Evolutionary conservation across 2,888 invertebrate genomes (phyloP).

Genomic region (Gryllus longicercus): DNA sequence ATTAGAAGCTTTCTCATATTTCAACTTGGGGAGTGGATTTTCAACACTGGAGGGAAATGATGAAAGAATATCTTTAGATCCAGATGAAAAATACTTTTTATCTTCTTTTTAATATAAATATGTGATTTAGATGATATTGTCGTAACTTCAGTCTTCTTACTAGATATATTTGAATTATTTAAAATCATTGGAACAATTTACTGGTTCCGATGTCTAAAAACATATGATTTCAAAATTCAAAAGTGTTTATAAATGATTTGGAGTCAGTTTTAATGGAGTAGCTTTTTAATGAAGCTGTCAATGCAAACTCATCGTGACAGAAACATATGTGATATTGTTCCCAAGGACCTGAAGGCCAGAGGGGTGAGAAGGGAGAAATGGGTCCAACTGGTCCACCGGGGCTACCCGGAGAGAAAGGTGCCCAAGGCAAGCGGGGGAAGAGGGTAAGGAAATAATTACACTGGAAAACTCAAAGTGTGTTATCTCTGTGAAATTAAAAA

Average conservation of each 20-base stretch:
- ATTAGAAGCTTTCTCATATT: no score
- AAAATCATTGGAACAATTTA: no score
- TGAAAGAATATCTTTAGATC: no score
- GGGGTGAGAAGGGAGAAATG: constrained; percentile 76
- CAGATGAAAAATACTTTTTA: no score
- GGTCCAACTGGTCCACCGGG: constrained; percentile 76
- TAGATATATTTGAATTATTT: no score
- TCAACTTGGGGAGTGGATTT: no score
- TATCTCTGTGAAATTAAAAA: not conserved
- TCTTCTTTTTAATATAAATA: no score
- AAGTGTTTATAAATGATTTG: not conserved
- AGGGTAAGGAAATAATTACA: constrained; percentile 65
- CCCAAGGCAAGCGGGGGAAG: constrained; percentile 88
- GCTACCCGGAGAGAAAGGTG: constrained; percentile 80
- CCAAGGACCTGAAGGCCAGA: constrained; percentile 58
- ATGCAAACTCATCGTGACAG: not conserved
- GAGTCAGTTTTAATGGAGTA: not conserved
- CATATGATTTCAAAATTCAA: not conserved
- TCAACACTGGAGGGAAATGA: no score
- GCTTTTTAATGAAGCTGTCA: not conserved
- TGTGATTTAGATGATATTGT: no score
- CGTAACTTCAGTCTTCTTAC: no score
- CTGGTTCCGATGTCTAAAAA: no score
- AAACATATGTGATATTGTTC: not conserved
- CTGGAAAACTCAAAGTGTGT: not conserved